These are phyloP conservation scores for Mormyrus hasselquistii DNA, from an alignment of 2,797 vertebrate species.

Conservation along the genomic window DNA sequence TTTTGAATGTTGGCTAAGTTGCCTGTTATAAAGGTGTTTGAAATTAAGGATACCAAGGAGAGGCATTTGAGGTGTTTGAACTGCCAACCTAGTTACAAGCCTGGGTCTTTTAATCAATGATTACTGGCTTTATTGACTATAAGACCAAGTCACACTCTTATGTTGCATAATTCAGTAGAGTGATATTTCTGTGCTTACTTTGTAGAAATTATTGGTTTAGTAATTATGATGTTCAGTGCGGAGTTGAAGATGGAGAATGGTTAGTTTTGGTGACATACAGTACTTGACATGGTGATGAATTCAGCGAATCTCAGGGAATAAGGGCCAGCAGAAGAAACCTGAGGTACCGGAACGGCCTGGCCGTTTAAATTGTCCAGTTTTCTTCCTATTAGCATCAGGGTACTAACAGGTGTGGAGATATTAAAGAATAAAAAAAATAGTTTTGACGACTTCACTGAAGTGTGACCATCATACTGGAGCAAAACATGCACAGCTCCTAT, in stretches of 20 bases:
- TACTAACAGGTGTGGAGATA: neutral
- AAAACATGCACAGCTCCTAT: neutral
- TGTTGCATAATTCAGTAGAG: neutral
- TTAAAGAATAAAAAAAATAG: neutral
- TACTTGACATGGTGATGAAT: neutral
- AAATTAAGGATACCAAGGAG: neutral
- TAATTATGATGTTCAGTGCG: neutral
- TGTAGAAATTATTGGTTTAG: neutral
- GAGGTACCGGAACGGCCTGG: neutral
- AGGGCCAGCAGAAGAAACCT: neutral
- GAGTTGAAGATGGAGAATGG: neutral
- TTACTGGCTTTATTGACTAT: neutral
- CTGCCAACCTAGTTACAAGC: neutral
- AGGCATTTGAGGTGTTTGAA: neutral
- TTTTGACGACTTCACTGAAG: neutral
- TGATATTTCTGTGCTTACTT: neutral
- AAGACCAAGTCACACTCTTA: neutral
- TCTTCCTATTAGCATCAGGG: neutral
- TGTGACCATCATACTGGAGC: neutral
- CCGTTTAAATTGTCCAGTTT: neutral
- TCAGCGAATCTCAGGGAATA: neutral
- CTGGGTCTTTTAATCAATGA: neutral
- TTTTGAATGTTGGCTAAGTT: neutral
- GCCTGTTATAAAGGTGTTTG: neutral
- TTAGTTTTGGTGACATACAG: neutral